These are phyloP conservation scores for Conus betulinus DNA, from an alignment of 1,140 invertebrate genomes.

Conservation along the genomic window DNA sequence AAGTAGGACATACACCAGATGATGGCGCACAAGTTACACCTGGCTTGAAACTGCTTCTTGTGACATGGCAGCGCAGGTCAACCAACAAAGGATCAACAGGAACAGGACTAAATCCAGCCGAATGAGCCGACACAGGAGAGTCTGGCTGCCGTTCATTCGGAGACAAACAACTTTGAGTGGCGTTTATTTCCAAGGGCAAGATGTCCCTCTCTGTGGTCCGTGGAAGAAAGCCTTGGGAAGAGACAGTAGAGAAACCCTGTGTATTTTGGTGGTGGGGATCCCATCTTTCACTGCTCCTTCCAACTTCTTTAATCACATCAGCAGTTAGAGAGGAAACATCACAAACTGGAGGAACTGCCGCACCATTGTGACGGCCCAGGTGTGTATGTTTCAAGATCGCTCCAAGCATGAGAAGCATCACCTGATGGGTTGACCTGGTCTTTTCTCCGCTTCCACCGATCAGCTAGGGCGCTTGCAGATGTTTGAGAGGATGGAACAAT, in stretches of 20 bases:
- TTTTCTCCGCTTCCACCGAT: background rate
- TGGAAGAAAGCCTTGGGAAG: slow-evolving; percentile 28
- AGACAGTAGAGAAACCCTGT: background rate
- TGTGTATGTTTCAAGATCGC: background rate
- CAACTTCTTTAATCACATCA: background rate
- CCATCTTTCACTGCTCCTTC: background rate
- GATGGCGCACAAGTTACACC: background rate
- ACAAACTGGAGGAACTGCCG: background rate
- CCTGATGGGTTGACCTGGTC: background rate
- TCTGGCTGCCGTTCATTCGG: background rate
- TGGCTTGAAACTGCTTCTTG: background rate
- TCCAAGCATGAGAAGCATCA: background rate
- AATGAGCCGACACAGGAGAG: background rate
- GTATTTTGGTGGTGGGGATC: background rate
- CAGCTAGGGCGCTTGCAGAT: background rate
- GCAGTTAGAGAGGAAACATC: background rate
- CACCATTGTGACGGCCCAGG: background rate
- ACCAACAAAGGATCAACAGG: background rate
- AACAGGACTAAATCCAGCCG: slow-evolving; percentile 1
- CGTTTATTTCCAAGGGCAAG: background rate
- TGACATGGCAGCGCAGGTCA: background rate
- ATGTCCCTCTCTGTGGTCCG: background rate
- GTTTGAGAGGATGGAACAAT: background rate
- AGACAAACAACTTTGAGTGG: background rate
- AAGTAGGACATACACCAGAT: background rate